A percentile compares a stretch with the other conserved stretches of the same genome.
Conservation (phyloP, 2,113 vertebrate species). For the Apteryx mantelli region DNA sequence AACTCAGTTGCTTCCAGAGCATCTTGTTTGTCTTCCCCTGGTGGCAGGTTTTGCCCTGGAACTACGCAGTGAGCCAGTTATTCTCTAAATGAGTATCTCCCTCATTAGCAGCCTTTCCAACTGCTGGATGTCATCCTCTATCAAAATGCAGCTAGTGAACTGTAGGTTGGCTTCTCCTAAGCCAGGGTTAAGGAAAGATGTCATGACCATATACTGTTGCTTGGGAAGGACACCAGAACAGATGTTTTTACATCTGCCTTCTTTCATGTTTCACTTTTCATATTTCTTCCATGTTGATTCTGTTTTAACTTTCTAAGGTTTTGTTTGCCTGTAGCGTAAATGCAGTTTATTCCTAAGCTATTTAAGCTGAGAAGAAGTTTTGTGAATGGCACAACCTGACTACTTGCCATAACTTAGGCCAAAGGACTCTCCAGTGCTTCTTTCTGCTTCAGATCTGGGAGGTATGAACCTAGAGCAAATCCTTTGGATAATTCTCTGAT, state of each 20-base stretch:
- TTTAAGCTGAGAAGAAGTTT: not conserved
- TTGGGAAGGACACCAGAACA: conserved; percentile 29
- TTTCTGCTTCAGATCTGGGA: not conserved
- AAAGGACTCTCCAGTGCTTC: not conserved
- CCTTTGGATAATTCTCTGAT: not conserved
- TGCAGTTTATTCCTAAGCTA: not conserved
- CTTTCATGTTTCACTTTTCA: not conserved
- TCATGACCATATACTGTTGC: not conserved
- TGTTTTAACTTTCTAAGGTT: not conserved
- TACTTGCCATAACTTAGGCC: not conserved
- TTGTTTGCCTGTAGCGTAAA: conserved; percentile 2
- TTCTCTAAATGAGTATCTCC: not conserved
- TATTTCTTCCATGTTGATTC: not conserved
- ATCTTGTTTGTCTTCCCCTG: not conserved
- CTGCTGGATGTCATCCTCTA: not conserved
- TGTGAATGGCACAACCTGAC: not conserved
- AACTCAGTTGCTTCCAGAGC: not conserved
- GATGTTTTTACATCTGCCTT: not conserved
- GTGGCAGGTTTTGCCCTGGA: not conserved
- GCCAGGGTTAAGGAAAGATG: conserved; percentile 13
- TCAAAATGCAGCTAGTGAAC: conserved; percentile 13
- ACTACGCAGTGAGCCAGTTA: not conserved
- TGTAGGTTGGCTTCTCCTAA: conserved; percentile 17
- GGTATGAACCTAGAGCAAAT: not conserved
- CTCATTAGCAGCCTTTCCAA: not conserved